Conservation (phyloP, 2,888 invertebrate genomes). For the Rhagonycha fulva region DNA sequence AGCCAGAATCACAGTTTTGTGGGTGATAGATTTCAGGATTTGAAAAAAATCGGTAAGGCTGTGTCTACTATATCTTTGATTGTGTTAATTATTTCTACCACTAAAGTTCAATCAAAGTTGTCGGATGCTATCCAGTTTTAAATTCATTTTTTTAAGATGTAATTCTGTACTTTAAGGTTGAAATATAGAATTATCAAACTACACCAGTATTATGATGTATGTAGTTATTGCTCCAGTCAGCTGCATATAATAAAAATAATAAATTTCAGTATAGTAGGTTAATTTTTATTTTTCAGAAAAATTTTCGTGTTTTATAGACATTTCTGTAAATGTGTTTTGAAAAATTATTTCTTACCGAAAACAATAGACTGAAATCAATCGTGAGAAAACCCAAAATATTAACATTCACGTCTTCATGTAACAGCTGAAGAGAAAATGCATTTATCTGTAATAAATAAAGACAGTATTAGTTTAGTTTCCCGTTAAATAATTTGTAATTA, state of each 20-base stretch:
- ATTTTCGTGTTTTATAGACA: too few species aligned
- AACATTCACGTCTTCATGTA: not conserved
- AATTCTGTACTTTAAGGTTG: not conserved
- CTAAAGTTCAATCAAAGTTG: too few species aligned
- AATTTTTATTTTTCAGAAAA: not conserved
- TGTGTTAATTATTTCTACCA: too few species aligned
- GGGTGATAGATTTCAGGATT: too few species aligned
- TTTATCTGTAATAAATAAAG: not conserved
- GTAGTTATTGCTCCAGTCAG: not conserved
- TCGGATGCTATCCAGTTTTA: too few species aligned
- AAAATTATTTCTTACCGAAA: not conserved
- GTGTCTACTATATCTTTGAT: too few species aligned
- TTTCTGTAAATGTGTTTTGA: too few species aligned
- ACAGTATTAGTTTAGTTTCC: too few species aligned
- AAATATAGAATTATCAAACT: not conserved
- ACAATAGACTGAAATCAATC: not conserved
- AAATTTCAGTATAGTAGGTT: too few species aligned
- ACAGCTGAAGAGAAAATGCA: not conserved
- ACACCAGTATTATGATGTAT: not conserved
- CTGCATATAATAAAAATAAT: not conserved
- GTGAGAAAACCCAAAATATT: not conserved
- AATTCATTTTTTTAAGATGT: not conserved
- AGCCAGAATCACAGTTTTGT: too few species aligned
- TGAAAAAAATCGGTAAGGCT: too few species aligned
- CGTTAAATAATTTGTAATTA: too few species aligned